Base-by-base conservation (phyloP, 2,888 invertebrate genomes). In the Nycteola revayana region DNA sequence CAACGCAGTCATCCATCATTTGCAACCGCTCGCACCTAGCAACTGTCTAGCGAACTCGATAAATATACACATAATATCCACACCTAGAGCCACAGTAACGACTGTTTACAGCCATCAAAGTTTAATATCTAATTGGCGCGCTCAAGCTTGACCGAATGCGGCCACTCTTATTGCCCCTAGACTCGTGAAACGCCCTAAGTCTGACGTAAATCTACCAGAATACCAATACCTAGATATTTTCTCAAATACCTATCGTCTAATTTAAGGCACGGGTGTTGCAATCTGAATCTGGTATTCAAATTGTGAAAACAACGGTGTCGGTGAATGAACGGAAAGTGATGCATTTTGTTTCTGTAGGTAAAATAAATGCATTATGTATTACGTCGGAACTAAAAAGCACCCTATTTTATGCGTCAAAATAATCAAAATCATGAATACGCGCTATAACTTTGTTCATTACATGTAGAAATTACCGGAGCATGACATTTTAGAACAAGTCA, bases 121-220 rank as follows among this genome's bases (percentile, higher is more conserved):
- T 62, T 63, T 61, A 69, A 60, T 49, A 47, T 57, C 65, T 67
- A 58, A 68, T 60, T 49, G 53, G 51, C 48, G 51, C 59, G 51
- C 49, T 61, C 54, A 55, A 57, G 64, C 66, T 41, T 67, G 59
- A 64, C 70, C 48, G 49, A 47, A 22, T 28, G 21, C 21, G 38
- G 47, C 48, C 23, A 39, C 43, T 42, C 37, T 36, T 31, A 29
- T 27, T 32, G 38, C 42, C 32, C 25, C 32, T 36, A 49, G 41
- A 45, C 31, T 49, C 37, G 46, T 42, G 30, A 31, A 50, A 50
- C 37, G 37, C 46, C 40, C 40, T 25, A 45, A 40, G 37, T 49
- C 52, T 44, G 48, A 48, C 49, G 59, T 49, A 56, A 59, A 54
- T 50, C 49, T 38, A 48, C 31, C 29, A 39, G 48, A 50, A 44